A percentile compares a stretch with the other conserved stretches of the same genome.
Evolutionary conservation across 2,113 vertebrate species (phyloP).

Genomic region (Gopherus flavomarginatus): DNA sequence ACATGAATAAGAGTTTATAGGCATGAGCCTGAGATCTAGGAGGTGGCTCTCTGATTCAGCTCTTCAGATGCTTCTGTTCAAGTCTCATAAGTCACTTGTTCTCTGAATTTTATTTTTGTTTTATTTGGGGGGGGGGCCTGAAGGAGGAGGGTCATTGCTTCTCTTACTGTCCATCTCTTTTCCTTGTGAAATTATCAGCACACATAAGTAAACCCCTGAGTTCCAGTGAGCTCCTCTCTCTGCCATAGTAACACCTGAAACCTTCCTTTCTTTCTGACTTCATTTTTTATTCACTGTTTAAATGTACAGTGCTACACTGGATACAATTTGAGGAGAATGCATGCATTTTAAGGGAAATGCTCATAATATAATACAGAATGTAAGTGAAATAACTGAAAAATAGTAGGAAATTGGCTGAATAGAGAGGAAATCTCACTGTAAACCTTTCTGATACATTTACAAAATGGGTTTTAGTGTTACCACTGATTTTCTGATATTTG

Average conservation of each 20-base stretch:
- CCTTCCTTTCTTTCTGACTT: not conserved
- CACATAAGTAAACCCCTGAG: not conserved
- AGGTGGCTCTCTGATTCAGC: not conserved
- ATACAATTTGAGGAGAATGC: not conserved
- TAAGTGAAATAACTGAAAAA: not conserved
- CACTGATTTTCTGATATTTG: not conserved
- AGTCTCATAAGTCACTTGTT: not conserved
- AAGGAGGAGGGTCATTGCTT: not conserved
- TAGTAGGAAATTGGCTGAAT: not conserved
- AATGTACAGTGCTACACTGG: not conserved
- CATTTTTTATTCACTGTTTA: not conserved
- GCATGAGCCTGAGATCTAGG: not conserved
- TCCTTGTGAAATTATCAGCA: not conserved
- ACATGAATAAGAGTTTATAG: not conserved
- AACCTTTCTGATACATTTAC: not conserved
- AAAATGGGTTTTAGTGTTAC: not conserved
- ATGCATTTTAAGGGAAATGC: not conserved
- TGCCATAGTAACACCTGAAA: not conserved
- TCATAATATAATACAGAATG: not conserved
- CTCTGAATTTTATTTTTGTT: accelerated
- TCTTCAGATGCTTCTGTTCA: not conserved
- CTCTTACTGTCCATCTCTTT: not conserved
- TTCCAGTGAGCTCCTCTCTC: not conserved
- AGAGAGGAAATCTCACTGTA: accelerated
- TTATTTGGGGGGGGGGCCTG: not conserved